phyloP scores from a whole-genome alignment of 2,888 invertebrate genomes.

The Tigriopus californicus region DNA sequence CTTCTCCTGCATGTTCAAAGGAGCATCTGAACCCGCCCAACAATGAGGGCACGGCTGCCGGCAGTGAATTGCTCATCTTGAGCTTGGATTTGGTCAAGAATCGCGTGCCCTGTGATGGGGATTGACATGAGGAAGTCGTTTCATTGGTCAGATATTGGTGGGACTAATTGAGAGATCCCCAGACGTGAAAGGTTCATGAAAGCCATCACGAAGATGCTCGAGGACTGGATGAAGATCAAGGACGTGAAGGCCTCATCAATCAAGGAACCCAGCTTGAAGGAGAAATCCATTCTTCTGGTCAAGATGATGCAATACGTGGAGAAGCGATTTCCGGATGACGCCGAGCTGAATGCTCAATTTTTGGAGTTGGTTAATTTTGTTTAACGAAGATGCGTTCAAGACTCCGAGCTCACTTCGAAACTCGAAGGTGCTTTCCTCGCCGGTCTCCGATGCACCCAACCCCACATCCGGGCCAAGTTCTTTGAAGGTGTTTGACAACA shows the following conservation, averaged over 20 bases:
- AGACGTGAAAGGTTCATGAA: conserved; percentile 73
- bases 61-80: conserved; percentile 53
- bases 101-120: conserved; percentile 77
- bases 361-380: conserved; percentile 79
- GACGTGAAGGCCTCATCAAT: conserved; percentile 42
- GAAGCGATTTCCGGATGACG: conserved; percentile 63
- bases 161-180: conserved; percentile 83
- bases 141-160: conserved; percentile 75
- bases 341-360: conserved; percentile 74
- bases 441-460: conserved; percentile 72
- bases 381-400: conserved; percentile 58
- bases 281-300: conserved; percentile 81
- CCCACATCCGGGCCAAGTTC: conserved; percentile 73
- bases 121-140: conserved; percentile 80
- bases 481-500: conserved; percentile 74
- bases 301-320: conserved; percentile 83
- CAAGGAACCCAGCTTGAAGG: conserved; percentile 65
- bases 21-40: conserved; percentile 47
- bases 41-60: conserved; percentile 23
- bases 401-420: conserved; percentile 75
- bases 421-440: conserved; percentile 83
- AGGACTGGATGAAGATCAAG: conserved; percentile 87
- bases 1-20: conserved; percentile 66
- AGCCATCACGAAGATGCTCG: conserved; percentile 66
- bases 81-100: conserved; percentile 86